Conservation (phyloP, 1,140 invertebrate genomes). For the Dufourea novaeangliae region DNA sequence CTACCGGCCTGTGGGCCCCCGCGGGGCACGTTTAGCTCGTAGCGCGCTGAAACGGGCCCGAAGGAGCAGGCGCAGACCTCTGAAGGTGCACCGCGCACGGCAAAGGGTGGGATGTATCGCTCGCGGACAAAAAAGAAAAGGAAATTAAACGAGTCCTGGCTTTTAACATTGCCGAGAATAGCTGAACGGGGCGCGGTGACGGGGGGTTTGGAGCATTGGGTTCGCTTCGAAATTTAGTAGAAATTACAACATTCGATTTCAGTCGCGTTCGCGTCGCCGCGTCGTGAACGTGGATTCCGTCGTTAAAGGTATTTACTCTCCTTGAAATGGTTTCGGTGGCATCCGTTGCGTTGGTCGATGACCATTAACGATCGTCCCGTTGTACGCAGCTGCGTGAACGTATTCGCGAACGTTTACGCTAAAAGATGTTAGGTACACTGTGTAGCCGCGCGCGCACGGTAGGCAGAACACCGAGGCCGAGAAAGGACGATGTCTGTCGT, state of each 20-base stretch:
- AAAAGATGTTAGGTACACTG: conserved; percentile 18
- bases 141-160: conserved; percentile 44
- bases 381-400: conserved; percentile 15
- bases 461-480: conserved; percentile 34
- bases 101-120: conserved; percentile 32
- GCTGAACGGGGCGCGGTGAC: conserved; percentile 16
- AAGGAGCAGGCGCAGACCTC: conserved; percentile 39
- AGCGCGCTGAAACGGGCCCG: conserved; percentile 54
- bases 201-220: background rate
- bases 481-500: conserved; percentile 48
- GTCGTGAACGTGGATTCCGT: no score
- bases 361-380: conserved; percentile 50
- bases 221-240: background rate
- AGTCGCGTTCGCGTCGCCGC: no score
- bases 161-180: conserved; percentile 44
- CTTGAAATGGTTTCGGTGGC: no score
- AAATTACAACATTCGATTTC: conserved; percentile 21
- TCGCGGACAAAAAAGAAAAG: conserved; percentile 40
- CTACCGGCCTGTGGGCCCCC: conserved; percentile 27
- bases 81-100: conserved; percentile 39
- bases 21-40: conserved; percentile 63
- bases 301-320: no score
- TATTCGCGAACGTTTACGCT: background rate
- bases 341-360: no score
- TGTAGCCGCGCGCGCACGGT: conserved; percentile 16